A percentile compares a stretch with the other conserved stretches of the same genome.
phyloP scores from a whole-genome alignment of 2,797 vertebrate species.

The Argya squamiceps region DNA sequence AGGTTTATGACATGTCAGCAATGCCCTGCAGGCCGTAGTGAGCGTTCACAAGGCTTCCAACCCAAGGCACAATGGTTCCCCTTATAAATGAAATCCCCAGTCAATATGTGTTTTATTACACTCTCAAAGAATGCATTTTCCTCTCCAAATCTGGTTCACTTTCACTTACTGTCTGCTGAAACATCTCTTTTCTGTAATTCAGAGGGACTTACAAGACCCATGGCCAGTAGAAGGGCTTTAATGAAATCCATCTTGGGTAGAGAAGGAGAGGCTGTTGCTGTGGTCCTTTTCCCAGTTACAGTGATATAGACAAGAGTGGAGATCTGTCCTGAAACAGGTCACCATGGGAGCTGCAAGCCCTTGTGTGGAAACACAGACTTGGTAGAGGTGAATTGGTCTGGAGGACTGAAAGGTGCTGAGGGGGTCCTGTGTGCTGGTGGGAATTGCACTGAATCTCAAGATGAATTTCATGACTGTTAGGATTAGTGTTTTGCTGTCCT shows the following conservation, averaged over 20 bases:
- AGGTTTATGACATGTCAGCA: slow-evolving; percentile 13
- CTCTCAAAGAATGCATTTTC: slow-evolving; percentile 14
- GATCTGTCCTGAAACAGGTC: fast-evolving
- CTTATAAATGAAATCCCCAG: background rate
- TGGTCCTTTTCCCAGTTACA: background rate
- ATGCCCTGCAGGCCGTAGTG: background rate
- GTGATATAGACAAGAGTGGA: background rate
- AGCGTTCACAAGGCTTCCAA: background rate
- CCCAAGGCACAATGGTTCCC: background rate
- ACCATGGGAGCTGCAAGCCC: background rate
- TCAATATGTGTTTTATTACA: slow-evolving; percentile 9
- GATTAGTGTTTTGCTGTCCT: background rate
- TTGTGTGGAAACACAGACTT: background rate
- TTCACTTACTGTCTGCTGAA: slow-evolving; percentile 37
- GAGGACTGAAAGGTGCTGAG: background rate
- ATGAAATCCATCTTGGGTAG: background rate
- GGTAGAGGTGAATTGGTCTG: background rate
- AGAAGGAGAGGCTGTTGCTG: background rate
- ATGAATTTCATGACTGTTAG: background rate
- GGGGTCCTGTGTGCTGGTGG: background rate
- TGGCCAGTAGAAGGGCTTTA: background rate
- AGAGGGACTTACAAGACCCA: background rate
- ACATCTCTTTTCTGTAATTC: slow-evolving; percentile 32
- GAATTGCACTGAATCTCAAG: background rate
- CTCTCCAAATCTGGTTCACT: slow-evolving; percentile 34